These are phyloP conservation scores for Ostrea edulis DNA, from an alignment of 1,140 invertebrate genomes.

Conservation along the genomic window DNA sequence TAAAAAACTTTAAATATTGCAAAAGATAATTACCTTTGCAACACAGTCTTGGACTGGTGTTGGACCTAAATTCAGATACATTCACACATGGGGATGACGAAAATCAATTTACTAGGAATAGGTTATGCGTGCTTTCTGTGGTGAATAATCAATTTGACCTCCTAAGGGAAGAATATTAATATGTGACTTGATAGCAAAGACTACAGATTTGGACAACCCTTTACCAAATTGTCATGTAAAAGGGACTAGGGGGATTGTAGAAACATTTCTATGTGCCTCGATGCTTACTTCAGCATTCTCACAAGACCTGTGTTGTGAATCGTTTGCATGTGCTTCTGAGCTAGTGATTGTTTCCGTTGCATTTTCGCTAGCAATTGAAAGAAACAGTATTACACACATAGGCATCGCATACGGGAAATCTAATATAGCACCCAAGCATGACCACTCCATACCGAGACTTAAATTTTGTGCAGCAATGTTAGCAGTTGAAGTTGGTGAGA, in stretches of 20 bases:
- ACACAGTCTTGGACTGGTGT: constrained; percentile 47
- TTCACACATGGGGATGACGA: constrained; percentile 8
- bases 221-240: constrained; percentile 19
- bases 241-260: constrained; percentile 46
- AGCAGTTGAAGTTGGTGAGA: constrained; percentile 46
- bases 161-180: constrained; percentile 52
- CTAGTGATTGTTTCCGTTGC: constrained; percentile 37
- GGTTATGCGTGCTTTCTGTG: constrained; percentile 45
- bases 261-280: constrained; percentile 14
- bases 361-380: constrained; percentile 1
- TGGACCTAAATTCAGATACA: constrained; percentile 45
- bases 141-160: constrained; percentile 47
- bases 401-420: constrained; percentile 50
- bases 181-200: constrained; percentile 22
- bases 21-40: constrained; percentile 47
- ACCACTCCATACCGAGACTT: constrained; percentile 46
- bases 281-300: not conserved
- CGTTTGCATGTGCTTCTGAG: constrained; percentile 23
- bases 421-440: constrained; percentile 41
- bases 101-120: constrained; percentile 40
- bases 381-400: not conserved
- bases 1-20: not conserved
- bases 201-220: constrained; percentile 49
- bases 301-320: not conserved
- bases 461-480: constrained; percentile 49